phyloP scores from a whole-genome alignment of 2,888 invertebrate genomes.

The Mechanitis mazaeus region DNA sequence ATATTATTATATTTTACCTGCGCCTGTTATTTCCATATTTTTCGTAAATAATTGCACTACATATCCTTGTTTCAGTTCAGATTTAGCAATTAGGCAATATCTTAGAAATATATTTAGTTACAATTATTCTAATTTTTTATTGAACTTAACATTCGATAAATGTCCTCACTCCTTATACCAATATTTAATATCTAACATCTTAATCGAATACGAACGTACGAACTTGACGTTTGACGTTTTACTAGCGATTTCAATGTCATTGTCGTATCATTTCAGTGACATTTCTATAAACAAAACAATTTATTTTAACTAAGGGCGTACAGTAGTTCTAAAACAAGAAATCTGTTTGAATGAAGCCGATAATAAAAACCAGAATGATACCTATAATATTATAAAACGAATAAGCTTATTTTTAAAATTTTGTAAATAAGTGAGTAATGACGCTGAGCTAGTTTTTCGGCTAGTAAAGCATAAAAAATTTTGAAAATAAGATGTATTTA shows the following conservation, averaged over 20 bases:
- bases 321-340: background rate
- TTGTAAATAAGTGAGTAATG: too few relatives aligned
- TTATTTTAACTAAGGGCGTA: background rate
- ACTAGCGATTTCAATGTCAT: background rate
- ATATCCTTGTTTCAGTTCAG: constrained; percentile 19
- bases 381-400: too few relatives aligned
- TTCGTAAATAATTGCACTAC: constrained; percentile 25
- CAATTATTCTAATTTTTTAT: constrained; percentile 14
- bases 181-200: constrained; percentile 19
- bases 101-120: background rate
- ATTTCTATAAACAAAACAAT: background rate
- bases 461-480: too few relatives aligned
- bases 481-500: too few relatives aligned
- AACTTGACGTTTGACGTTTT: background rate
- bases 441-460: too few relatives aligned
- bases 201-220: background rate
- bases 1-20: constrained; percentile 42
- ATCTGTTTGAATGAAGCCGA: too few relatives aligned
- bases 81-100: background rate
- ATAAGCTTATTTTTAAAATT: too few relatives aligned
- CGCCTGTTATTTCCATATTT: constrained; percentile 63
- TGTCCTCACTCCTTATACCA: constrained; percentile 14
- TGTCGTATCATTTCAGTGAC: constrained; percentile 6
- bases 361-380: too few relatives aligned
- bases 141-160: constrained; percentile 16